These are phyloP conservation scores for Oncorhynchus mykiss DNA, from an alignment of 2,113 vertebrate genomes.

Conservation along the genomic window DNA sequence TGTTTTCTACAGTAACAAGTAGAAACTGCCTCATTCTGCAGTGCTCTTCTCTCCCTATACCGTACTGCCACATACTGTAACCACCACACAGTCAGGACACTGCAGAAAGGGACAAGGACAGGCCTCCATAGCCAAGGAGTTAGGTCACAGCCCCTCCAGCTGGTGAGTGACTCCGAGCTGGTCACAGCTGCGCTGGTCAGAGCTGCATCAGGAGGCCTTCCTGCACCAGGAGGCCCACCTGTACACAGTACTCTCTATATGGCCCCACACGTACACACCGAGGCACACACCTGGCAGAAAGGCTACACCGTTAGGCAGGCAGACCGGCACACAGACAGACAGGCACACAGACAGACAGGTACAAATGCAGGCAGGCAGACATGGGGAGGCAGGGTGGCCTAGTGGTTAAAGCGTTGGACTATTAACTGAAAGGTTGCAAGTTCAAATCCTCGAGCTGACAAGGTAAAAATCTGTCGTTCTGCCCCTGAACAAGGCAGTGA, in stretches of 20 bases:
- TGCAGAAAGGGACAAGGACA: slow-evolving; percentile 42
- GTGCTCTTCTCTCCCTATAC: neutral
- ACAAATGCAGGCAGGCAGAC: neutral
- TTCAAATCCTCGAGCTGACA: no score
- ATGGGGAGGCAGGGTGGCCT: no score
- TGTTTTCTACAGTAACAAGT: no score
- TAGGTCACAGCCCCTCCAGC: slow-evolving; percentile 66
- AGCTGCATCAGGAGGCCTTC: slow-evolving; percentile 44
- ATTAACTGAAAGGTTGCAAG: no score
- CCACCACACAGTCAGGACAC: slow-evolving; percentile 12
- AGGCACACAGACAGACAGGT: no score
- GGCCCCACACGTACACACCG: slow-evolving; percentile 22
- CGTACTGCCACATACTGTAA: no score
- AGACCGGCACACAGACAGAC: slow-evolving; percentile 17
- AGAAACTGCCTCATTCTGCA: neutral
- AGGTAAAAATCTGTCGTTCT: no score
- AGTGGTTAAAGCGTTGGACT: no score
- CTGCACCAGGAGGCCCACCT: slow-evolving; percentile 53
- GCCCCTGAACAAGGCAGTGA: no score
- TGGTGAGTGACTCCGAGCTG: slow-evolving; percentile 48
- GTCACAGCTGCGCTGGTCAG: slow-evolving; percentile 50
- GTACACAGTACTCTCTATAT: slow-evolving; percentile 34
- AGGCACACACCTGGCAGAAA: slow-evolving; percentile 47
- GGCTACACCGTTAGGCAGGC: neutral
- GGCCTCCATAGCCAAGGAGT: slow-evolving; percentile 27